A percentile compares a stretch with the other conserved stretches of the same genome.
phyloP scores from a whole-genome alignment of 2,113 vertebrate genomes.

The Macaca nemestrina region DNA sequence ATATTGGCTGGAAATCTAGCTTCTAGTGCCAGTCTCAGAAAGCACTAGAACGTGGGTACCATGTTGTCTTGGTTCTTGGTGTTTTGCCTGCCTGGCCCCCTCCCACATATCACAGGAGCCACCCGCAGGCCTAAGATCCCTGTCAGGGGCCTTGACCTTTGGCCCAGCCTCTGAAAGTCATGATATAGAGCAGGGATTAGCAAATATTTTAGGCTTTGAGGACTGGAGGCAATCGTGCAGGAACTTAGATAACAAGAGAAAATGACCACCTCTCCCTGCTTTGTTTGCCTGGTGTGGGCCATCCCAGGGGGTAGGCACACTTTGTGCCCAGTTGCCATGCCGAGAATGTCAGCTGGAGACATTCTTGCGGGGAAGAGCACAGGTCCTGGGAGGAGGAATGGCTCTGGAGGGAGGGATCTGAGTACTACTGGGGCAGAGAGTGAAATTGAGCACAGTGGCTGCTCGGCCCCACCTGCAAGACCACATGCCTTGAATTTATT shows the following conservation, averaged over 20 bases:
- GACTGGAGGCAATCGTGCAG: neutral
- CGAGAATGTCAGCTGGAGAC: neutral
- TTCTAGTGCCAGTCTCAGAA: neutral
- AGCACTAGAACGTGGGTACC: neutral
- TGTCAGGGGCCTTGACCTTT: neutral
- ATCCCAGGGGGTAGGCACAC: accelerated
- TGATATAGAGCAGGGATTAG: neutral
- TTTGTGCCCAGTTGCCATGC: too few species aligned
- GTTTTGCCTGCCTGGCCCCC: neutral
- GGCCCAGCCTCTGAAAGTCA: neutral
- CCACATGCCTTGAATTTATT: neutral
- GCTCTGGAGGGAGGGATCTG: neutral
- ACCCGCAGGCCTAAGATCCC: neutral
- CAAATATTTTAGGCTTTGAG: neutral
- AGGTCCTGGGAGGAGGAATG: neutral
- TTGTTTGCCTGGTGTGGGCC: neutral
- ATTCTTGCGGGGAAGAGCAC: neutral
- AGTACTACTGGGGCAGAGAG: neutral
- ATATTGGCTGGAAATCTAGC: neutral
- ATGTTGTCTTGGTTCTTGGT: neutral
- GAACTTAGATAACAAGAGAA: neutral
- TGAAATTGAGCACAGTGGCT: neutral
- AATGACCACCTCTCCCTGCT: neutral
- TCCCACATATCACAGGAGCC: neutral
- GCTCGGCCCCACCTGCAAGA: neutral